Conservation (phyloP, 1,140 invertebrate species). For the Papilio aristodemus region DNA sequence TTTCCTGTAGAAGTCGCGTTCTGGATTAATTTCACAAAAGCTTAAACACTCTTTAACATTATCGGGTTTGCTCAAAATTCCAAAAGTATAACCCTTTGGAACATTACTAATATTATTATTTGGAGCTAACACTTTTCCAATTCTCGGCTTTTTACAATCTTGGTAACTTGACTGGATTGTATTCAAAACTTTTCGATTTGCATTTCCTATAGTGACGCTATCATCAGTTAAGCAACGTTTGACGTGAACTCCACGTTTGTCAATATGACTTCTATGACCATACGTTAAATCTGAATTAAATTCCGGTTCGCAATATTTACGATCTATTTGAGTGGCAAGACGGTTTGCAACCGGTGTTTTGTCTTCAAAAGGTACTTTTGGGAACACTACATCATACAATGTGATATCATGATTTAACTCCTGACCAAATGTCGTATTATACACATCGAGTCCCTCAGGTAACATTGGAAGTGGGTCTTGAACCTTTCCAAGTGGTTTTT, state of each 20-base stretch:
- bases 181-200: conserved; percentile 53
- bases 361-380: conserved; percentile 61
- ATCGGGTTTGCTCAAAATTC: conserved; percentile 60
- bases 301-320: conserved; percentile 67
- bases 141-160: conserved; percentile 55
- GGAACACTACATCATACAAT: conserved; percentile 65
- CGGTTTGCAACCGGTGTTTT: conserved; percentile 65
- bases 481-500: conserved; percentile 65
- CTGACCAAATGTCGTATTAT: conserved; percentile 74
- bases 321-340: conserved; percentile 60
- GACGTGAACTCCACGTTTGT: conserved; percentile 72
- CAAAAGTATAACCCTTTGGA: conserved; percentile 72
- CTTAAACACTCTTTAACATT: conserved; percentile 62
- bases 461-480: conserved; percentile 75
- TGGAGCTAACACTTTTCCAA: conserved; percentile 71
- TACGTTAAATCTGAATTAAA: conserved; percentile 64
- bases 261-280: conserved; percentile 69
- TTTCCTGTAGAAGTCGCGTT: conserved; percentile 60
- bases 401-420: conserved; percentile 56
- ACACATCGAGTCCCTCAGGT: conserved; percentile 73
- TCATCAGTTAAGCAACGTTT: conserved; percentile 74
- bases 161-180: conserved; percentile 69
- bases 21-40: conserved; percentile 69
- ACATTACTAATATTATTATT: conserved; percentile 74
- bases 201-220: conserved; percentile 58